Conservation (phyloP, 2,888 invertebrate species). For the Anoplius nigerrimus region DNA sequence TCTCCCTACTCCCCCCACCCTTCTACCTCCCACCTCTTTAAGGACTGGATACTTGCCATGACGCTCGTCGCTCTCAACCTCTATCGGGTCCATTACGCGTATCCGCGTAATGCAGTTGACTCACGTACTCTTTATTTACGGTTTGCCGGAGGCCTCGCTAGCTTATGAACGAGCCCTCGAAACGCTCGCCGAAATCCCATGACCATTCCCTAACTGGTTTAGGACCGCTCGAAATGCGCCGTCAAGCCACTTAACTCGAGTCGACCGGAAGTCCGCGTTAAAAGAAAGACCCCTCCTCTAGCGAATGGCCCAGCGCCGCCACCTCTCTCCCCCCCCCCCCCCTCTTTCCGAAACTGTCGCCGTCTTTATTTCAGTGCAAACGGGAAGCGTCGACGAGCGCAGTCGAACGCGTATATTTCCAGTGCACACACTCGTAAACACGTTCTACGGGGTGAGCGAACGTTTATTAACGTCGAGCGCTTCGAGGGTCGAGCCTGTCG, state of each 20-base stretch:
- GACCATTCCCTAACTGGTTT: conserved; percentile 16
- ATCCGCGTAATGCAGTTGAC: conserved; percentile 26
- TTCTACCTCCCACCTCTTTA: no score
- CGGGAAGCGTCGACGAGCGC: no score
- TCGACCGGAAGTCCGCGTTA: conserved; percentile 24
- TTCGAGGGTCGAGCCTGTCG: no score
- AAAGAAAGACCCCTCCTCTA: conserved; percentile 7
- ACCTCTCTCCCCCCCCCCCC: no score
- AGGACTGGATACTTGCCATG: neutral
- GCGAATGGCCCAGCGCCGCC: no score
- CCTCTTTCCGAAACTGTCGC: no score
- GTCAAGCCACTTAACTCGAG: conserved; percentile 27
- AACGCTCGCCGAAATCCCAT: conserved; percentile 17
- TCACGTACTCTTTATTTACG: conserved; percentile 26
- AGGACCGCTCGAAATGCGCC: conserved; percentile 21
- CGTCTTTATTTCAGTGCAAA: no score
- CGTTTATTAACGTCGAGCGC: no score
- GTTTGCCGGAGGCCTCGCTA: conserved; percentile 19
- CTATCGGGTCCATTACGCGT: conserved; percentile 1
- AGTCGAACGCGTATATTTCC: no score
- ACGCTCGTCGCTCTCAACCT: neutral
- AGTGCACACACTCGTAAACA: no score
- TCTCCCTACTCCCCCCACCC: no score
- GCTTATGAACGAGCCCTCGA: conserved; percentile 13
- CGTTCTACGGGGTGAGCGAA: no score